Base-by-base conservation (phyloP, 2,797 vertebrate species). In the Selene dorsalis region DNA sequence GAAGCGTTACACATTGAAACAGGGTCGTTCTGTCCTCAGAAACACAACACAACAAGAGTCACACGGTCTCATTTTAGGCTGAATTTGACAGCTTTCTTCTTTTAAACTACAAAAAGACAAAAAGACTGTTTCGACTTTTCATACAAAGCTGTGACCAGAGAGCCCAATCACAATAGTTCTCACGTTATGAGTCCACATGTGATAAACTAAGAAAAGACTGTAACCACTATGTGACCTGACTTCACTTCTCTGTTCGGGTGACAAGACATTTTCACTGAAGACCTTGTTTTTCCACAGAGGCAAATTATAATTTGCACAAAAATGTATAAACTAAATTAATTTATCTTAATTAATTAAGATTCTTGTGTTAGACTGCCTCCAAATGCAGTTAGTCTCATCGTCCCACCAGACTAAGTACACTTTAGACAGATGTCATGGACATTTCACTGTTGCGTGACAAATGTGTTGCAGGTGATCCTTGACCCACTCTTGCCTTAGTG, bases 381-480 rank as follows among this genome's bases (percentile, higher is more conserved):
- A 2, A 20, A 6, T 68, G 14, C 0, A 11, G 39, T 58, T 24
- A 73, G 4, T 8, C 3, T 53, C n/a, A 17, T 48, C 20, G 70
- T 45, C n/a, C n/a, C 24, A 45, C 22, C 24, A 28, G 41, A 24
- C 28, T 47, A 28, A 63, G 28, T 12, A 45, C 22, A 63, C 11
- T 4, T 26, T 35, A 35, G 32, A 9, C 32, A 35, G 14, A 41
- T 26, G 8, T 28, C 60, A 28, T 20, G 20, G 61, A 45, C 10
- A 22, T 38, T 53, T 80, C 16, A 41, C 18, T 30, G 30, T 72
- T 73, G 22, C 20, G 13, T 30, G 53, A 67, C 18, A 39, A 63
- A 63, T n/a, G 24, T n/a, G 53, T 45, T 56, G 43, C 71, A 77
- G 48, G 28, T 61, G 64, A 75, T 47, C 52, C 41, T 9, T 64